Percentiles rank a stretch among this genome's conserved stretches.
Conservation (phyloP, 2,797 vertebrate genomes). For the Galago senegalensis region DNA sequence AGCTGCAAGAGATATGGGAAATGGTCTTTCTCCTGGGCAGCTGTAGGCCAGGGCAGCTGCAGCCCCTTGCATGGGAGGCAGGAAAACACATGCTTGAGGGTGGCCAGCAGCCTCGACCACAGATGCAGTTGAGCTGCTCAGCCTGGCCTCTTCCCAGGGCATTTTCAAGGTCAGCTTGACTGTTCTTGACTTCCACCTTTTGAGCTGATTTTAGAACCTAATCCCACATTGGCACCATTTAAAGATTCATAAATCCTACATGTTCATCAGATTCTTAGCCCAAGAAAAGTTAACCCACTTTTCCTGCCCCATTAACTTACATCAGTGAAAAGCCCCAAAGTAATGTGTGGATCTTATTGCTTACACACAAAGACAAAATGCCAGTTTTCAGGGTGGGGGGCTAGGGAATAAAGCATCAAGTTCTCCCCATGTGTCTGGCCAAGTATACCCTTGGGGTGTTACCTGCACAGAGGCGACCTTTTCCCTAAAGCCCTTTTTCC, state of each 20-base stretch:
- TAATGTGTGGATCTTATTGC: fast-evolving
- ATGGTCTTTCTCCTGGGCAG: not conserved
- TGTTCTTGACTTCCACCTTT: not conserved
- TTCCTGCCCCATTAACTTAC: not conserved
- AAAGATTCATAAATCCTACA: not conserved
- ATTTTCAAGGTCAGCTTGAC: not conserved
- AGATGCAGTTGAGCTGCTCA: not conserved
- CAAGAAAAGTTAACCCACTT: not conserved
- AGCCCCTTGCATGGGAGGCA: not conserved
- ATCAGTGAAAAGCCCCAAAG: not conserved
- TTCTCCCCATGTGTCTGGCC: not conserved
- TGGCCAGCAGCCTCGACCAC: not conserved
- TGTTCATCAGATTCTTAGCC: not conserved
- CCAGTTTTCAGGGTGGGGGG: not conserved
- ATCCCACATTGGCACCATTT: fast-evolving
- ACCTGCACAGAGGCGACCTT: not conserved
- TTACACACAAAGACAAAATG: not conserved
- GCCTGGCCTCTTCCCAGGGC: not conserved
- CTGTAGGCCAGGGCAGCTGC: fast-evolving
- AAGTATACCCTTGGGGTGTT: not conserved
- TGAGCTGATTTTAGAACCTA: not conserved
- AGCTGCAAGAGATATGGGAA: not conserved
- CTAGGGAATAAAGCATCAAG: not conserved
- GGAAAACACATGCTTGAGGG: fast-evolving
- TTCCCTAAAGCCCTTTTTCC: not conserved